These are phyloP conservation scores for Pachycephus smyrnensis DNA, from an alignment of 2,888 invertebrate genomes.

Conservation along the genomic window DNA sequence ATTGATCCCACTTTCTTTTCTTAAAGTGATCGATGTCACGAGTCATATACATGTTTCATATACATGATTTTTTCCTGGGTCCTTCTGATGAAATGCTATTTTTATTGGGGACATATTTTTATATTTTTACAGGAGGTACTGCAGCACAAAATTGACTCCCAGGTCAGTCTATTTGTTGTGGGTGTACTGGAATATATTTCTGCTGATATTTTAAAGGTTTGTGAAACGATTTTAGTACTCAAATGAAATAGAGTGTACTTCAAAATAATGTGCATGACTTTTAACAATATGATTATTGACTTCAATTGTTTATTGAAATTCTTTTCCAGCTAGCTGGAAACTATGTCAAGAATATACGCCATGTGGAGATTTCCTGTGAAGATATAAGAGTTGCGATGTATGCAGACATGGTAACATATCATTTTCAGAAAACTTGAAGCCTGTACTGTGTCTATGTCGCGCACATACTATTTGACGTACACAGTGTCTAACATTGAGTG, in stretches of 20 bases:
- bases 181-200: slow-evolving; percentile 96
- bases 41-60: not conserved
- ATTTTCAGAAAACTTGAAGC: slow-evolving; percentile 37
- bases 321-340: slow-evolving; percentile 85
- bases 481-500: slow-evolving; percentile 2
- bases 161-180: slow-evolving; percentile 90
- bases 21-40: not conserved
- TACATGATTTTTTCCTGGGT: not conserved
- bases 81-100: not conserved
- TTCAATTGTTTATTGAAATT: slow-evolving; percentile 12
- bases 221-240: slow-evolving; percentile 23
- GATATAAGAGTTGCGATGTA: slow-evolving; percentile 98
- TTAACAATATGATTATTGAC: not conserved
- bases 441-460: slow-evolving; percentile 37
- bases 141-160: slow-evolving; percentile 87
- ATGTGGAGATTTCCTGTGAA: slow-evolving; percentile 89
- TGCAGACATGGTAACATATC: slow-evolving; percentile 87
- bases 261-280: not conserved
- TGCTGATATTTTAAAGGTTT: slow-evolving; percentile 90
- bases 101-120: slow-evolving; percentile 27
- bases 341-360: slow-evolving; percentile 96
- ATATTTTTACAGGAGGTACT: slow-evolving; percentile 78
- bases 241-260: not conserved
- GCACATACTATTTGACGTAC: slow-evolving; percentile 26
- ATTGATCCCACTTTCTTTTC: not conserved